phyloP scores from a whole-genome alignment of 2,113 vertebrate species.

The Oreochromis aureus region DNA sequence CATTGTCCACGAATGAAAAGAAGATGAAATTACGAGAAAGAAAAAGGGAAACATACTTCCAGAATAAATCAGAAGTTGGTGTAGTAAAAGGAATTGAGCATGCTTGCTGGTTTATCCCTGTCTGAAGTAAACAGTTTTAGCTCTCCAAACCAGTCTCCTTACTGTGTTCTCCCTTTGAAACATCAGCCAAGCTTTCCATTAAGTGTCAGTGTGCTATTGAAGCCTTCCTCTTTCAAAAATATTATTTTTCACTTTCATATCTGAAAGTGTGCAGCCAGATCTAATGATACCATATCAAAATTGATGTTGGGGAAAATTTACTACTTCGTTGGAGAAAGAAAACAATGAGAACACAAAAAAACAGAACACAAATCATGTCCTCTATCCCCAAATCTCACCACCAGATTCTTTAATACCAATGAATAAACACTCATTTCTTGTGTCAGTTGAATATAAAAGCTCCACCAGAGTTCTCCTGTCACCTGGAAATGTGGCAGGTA shows the following conservation, averaged over 20 bases:
- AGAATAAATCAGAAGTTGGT: not conserved
- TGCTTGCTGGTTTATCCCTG: not conserved
- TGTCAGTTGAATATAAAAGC: conserved; percentile 16
- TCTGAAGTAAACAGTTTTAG: not conserved
- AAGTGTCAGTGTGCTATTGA: conserved; percentile 17
- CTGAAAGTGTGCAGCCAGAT: conserved; percentile 38
- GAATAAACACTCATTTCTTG: not conserved
- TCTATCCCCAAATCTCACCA: conserved; percentile 7
- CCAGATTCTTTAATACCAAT: not conserved
- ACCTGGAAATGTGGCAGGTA: not conserved
- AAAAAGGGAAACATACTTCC: not conserved
- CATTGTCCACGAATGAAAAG: not conserved
- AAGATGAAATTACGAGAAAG: not conserved
- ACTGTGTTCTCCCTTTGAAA: conserved; percentile 11
- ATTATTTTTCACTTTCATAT: conserved; percentile 42
- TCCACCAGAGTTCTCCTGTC: not conserved
- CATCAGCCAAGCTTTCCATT: conserved; percentile 24
- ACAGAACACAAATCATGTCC: not conserved
- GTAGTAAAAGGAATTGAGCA: not conserved
- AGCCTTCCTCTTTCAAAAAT: not conserved
- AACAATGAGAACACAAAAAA: not conserved
- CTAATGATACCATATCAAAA: conserved; percentile 42
- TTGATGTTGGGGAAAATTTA: conserved; percentile 24
- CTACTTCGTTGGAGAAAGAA: not conserved
- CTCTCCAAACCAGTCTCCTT: not conserved